These are phyloP conservation scores for Collichthys lucidus DNA, from an alignment of 2,113 vertebrate species.

Conservation along the genomic window DNA sequence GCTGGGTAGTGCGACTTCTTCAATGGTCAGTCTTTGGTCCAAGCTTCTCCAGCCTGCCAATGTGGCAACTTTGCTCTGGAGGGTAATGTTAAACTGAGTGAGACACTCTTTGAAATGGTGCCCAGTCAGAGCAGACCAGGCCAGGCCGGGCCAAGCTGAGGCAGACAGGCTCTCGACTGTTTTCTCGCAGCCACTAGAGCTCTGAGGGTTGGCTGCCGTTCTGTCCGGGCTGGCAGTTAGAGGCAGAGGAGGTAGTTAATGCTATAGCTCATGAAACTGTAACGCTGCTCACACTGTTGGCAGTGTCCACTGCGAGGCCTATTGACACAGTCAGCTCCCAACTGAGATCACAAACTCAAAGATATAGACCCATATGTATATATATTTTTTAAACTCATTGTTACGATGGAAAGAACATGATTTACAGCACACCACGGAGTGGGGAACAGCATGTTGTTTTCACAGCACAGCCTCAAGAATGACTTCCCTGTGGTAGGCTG, in stretches of 20 bases:
- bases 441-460: conserved; percentile 12
- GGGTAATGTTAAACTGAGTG: conserved; percentile 25
- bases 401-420: conserved; percentile 16
- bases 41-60: conserved; percentile 13
- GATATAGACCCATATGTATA: neutral
- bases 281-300: conserved; percentile 28
- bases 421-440: neutral
- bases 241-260: conserved; percentile 45
- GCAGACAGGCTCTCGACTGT: conserved; percentile 64
- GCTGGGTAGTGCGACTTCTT: neutral
- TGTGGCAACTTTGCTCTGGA: conserved; percentile 21
- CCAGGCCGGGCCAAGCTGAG: conserved; percentile 3
- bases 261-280: conserved; percentile 26
- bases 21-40: conserved; percentile 22
- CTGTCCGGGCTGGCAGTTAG: conserved; percentile 46
- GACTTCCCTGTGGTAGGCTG: conserved; percentile 10
- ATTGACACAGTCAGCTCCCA: conserved; percentile 1
- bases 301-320: conserved; percentile 1
- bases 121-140: conserved; percentile 31
- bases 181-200: conserved; percentile 26
- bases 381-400: conserved; percentile 23
- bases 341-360: conserved; percentile 1
- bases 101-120: conserved; percentile 63
- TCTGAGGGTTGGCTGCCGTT: conserved; percentile 54
- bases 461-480: conserved; percentile 13